Evolutionary conservation across 1,140 invertebrate species (phyloP), one percentile per base, ranked within the genome.

Genomic region (Pygmarrhopalites habei): DNA sequence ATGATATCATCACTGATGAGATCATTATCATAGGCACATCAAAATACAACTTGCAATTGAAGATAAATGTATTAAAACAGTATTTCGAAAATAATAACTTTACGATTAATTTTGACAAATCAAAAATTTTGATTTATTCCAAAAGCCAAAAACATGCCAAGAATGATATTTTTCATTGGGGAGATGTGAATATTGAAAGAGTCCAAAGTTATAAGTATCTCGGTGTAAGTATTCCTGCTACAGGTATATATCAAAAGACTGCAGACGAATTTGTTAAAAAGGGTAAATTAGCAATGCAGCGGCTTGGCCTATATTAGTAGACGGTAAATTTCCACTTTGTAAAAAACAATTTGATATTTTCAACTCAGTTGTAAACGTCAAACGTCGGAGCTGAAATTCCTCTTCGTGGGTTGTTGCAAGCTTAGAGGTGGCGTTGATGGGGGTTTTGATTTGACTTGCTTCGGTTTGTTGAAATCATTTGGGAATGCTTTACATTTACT

Each of bases 121-220:
- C 71, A 15, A 62, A 66, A 26, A 39, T 69, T 12, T n/a, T 72
- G 3, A 55, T 68, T 14, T 70, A 67, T 49, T 67, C 62, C 49
- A 62, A 57, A 26, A 52, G 57, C 17, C 57, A 43, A 21, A 58
- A 12, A 53, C 2, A n/a, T 7, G n/a, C 12, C 5, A 58, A 58
- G 30, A 28, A 35, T 30, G 47, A 53, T 49, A 57, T 35, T 57
- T 67, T 59, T 43, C 2, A n/a, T 23, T 64, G 46, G 52, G 25
- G 35, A 4, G 29, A 29, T 5, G 7, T 58, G 29, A 41, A 15
- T 12, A 58, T 51, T 32, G 44, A 57, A 52, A 51, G 15, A 10
- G 30, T 39, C 1, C 32, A 51, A 1, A 1, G 23, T 2, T 60
- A 60, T 17, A 60, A 41, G 0, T 60, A 60, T 41, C 23, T 60